phyloP scores from a whole-genome alignment of 2,797 vertebrate genomes.

The Benthosema pterotum region DNA sequence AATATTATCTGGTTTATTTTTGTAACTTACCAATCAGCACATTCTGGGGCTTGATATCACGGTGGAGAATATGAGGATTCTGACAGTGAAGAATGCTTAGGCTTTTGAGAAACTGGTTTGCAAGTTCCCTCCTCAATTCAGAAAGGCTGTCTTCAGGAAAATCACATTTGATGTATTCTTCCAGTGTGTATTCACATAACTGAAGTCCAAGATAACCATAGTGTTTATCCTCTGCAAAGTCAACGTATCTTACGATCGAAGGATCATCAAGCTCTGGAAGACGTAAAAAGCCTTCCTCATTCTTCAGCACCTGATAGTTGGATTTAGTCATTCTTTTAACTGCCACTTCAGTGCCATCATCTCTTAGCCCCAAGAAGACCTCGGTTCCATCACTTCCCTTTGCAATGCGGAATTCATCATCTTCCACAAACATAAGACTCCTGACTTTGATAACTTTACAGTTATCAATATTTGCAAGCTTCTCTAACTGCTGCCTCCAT shows the following conservation, averaged over 20 bases:
- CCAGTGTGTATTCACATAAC: slow-evolving; percentile 55
- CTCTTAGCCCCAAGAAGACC: not conserved
- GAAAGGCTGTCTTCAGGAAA: slow-evolving; percentile 16
- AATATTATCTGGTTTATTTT: not conserved
- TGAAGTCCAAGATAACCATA: no score
- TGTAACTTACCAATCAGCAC: slow-evolving; percentile 53
- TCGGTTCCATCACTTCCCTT: not conserved
- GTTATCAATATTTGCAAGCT: not conserved
- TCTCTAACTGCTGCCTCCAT: not conserved
- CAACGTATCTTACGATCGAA: no score
- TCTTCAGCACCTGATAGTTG: no score
- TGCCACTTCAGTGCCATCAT: not conserved
- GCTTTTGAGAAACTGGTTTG: slow-evolving; percentile 32
- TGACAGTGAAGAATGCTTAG: no score
- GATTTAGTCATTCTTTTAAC: not conserved
- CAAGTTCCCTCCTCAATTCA: slow-evolving; percentile 25
- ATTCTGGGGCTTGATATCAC: slow-evolving; percentile 54
- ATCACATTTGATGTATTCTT: slow-evolving; percentile 41
- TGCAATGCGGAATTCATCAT: not conserved
- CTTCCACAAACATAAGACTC: not conserved
- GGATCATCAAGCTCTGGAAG: not conserved
- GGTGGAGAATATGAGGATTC: no score
- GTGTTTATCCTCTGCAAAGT: no score
- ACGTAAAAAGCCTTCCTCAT: slow-evolving; percentile 23
- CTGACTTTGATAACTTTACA: not conserved